Percentiles rank a stretch among this genome's conserved stretches.
These are phyloP conservation scores for Lemur catta DNA, from an alignment of 2,797 vertebrate genomes.

Conservation along the genomic window DNA sequence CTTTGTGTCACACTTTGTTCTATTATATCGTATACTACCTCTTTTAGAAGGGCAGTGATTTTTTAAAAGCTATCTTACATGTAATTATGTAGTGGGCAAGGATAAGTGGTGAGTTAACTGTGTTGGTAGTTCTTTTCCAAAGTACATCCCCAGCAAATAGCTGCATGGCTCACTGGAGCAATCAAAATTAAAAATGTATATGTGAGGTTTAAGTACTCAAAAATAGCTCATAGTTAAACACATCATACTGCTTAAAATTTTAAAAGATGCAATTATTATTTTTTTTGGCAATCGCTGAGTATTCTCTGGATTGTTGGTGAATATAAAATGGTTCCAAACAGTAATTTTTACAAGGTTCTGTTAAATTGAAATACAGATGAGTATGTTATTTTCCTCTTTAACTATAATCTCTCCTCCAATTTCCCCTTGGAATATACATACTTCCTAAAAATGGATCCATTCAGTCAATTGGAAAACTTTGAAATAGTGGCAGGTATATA, in stretches of 20 bases:
- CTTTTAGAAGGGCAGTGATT: slow-evolving; percentile 9
- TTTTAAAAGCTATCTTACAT: neutral
- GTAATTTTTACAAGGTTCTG: slow-evolving; percentile 37
- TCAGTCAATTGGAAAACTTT: slow-evolving; percentile 9
- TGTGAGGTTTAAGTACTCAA: slow-evolving; percentile 69
- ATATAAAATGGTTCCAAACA: slow-evolving; percentile 35
- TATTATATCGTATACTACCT: neutral
- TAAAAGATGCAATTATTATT: slow-evolving; percentile 70
- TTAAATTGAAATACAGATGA: slow-evolving; percentile 54
- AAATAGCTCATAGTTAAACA: slow-evolving; percentile 78
- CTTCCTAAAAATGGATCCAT: neutral
- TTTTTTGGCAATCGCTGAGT: slow-evolving; percentile 42
- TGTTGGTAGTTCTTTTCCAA: neutral
- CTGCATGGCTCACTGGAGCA: slow-evolving; percentile 56
- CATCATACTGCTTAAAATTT: slow-evolving; percentile 76
- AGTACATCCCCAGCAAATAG: slow-evolving; percentile 51
- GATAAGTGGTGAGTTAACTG: slow-evolving; percentile 32
- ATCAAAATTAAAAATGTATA: slow-evolving; percentile 80
- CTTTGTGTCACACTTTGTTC: neutral
- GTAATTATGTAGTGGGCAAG: slow-evolving; percentile 59
- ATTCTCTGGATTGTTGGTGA: slow-evolving; percentile 25
- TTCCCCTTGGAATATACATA: neutral
- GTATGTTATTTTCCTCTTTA: slow-evolving; percentile 5
- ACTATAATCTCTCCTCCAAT: neutral
- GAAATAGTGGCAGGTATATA: neutral